phyloP scores from a whole-genome alignment of 2,888 invertebrate genomes.

The Drosophila percnosoma region DNA sequence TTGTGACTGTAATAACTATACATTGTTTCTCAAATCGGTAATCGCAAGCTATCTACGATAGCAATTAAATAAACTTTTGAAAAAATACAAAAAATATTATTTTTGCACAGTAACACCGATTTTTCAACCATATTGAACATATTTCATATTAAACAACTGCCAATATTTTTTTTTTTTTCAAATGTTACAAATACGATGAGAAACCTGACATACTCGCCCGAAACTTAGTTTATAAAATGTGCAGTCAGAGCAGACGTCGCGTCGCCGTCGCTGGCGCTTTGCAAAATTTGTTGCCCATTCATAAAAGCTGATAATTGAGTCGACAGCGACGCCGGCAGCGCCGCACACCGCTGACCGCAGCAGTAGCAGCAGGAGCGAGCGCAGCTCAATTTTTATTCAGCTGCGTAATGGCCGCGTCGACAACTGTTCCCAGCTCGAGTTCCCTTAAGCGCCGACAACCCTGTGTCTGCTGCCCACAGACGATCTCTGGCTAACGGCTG shows the following conservation, averaged over 20 bases:
- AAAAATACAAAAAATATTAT: no score
- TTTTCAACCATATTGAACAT: not conserved
- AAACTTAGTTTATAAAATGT: constrained; percentile 25
- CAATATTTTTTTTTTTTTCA: not conserved
- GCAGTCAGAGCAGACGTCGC: constrained; percentile 44
- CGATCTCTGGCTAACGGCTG: constrained; percentile 31
- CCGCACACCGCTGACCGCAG: constrained; percentile 53
- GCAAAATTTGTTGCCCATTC: constrained; percentile 72
- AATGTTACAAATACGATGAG: not conserved
- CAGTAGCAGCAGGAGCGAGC: not conserved
- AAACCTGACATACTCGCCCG: not conserved
- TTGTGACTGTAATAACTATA: no score
- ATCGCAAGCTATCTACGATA: no score
- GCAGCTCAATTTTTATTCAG: constrained; percentile 44
- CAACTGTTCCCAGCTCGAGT: constrained; percentile 26
- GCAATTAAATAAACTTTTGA: no score
- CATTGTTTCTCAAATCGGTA: no score
- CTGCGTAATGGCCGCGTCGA: constrained; percentile 59
- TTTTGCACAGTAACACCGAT: no score
- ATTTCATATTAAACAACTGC: not conserved
- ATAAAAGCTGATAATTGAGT: constrained; percentile 75
- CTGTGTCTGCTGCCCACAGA: not conserved
- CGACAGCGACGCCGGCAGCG: constrained; percentile 38
- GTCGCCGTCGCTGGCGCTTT: constrained; percentile 43
- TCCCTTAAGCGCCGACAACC: not conserved